Percentiles rank a stretch among this genome's conserved stretches.
phyloP scores from a whole-genome alignment of 2,797 vertebrate genomes.

The Phrynocephalus vlangalii region DNA sequence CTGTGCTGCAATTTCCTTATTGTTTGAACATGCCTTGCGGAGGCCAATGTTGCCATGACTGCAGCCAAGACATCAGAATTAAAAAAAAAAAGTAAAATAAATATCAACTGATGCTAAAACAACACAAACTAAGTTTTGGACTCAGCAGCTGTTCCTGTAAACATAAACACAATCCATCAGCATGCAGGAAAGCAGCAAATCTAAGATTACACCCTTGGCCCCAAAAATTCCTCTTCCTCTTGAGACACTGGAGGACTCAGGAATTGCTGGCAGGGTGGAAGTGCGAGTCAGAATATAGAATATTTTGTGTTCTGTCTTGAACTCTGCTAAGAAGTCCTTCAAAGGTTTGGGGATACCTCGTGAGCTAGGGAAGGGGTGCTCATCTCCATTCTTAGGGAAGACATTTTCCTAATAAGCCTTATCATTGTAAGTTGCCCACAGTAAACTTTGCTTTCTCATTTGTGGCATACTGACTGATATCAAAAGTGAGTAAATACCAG shows the following conservation, averaged over 20 bases:
- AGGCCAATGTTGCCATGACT: not conserved
- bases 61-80: not conserved
- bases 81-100: not conserved
- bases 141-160: not conserved
- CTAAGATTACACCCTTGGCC: not conserved
- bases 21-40: not conserved
- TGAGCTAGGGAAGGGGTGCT: too few relatives aligned
- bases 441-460: too few relatives aligned
- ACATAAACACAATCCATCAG: conserved; percentile 5
- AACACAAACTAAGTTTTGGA: not conserved
- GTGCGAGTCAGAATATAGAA: too few relatives aligned
- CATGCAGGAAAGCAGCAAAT: not conserved
- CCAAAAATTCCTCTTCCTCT: not conserved
- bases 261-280: not conserved
- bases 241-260: not conserved
- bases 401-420: too few relatives aligned
- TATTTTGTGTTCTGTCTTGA: not conserved
- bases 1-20: not conserved
- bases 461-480: too few relatives aligned
- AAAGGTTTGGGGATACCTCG: too few relatives aligned
- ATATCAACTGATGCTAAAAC: not conserved
- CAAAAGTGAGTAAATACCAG: too few relatives aligned
- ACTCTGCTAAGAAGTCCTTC: not conserved
- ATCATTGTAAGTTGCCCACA: too few relatives aligned
- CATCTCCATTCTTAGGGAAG: too few relatives aligned